Conservation (phyloP, 2,888 invertebrate species). For the Amblyteles armatorius region DNA sequence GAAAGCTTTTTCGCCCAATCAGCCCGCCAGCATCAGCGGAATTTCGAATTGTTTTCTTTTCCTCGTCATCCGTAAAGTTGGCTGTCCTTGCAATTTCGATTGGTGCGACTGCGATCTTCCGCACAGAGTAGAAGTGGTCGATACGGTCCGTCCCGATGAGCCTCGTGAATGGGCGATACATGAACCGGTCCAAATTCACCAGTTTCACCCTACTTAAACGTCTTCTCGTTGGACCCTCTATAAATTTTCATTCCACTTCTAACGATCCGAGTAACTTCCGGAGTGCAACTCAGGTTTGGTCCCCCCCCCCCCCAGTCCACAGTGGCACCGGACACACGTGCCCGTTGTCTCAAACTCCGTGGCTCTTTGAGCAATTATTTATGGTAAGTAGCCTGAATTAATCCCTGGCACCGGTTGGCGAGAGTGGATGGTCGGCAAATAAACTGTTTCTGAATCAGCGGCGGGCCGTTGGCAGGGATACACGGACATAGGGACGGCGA, state of each 20-base stretch:
- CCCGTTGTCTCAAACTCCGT: constrained; percentile 34
- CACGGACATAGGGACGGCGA: constrained; percentile 1
- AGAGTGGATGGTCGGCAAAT: constrained; percentile 69
- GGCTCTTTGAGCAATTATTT: constrained; percentile 74
- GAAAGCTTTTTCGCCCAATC: constrained; percentile 21
- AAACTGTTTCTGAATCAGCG: constrained; percentile 75
- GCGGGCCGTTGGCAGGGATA: constrained; percentile 15
- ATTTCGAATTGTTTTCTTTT: constrained; percentile 4
- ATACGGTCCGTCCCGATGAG: too few species aligned
- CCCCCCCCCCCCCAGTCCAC: neutral
- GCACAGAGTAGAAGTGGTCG: neutral
- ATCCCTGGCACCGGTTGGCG: constrained; percentile 65
- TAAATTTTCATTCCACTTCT: neutral
- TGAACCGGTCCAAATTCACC: neutral
- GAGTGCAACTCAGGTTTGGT: neutral
- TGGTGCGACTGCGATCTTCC: neutral
- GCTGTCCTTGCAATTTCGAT: neutral
- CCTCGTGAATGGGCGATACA: too few species aligned
- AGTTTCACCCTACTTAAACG: neutral
- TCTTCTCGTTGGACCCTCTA: neutral
- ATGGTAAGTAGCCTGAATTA: constrained; percentile 73
- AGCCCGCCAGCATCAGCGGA: neutral
- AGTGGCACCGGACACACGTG: constrained; percentile 16
- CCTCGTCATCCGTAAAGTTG: neutral
- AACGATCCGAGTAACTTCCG: neutral